These are phyloP conservation scores for Brachionus asplanchnoidis DNA, from an alignment of 1,140 invertebrate species.

Conservation along the genomic window DNA sequence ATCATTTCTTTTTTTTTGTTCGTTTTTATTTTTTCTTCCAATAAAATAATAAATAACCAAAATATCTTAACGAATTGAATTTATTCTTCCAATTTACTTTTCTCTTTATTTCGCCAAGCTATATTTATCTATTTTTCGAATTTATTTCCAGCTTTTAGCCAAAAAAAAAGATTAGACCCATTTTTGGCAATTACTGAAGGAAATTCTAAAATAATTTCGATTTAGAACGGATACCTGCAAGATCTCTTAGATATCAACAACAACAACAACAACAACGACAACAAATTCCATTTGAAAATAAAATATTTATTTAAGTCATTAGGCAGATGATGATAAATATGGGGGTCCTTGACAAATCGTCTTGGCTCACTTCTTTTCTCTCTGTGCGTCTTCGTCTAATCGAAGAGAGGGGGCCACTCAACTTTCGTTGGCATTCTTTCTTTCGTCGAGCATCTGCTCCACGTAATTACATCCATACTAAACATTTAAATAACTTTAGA, in stretches of 20 bases:
- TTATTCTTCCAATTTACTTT: neutral
- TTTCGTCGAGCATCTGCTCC: neutral
- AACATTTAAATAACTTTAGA: neutral
- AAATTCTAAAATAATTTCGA: neutral
- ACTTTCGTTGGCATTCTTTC: neutral
- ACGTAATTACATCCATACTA: neutral
- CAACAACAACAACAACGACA: neutral
- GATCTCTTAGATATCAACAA: constrained; percentile 3
- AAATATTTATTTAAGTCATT: constrained; percentile 40
- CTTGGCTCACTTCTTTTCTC: constrained; percentile 13
- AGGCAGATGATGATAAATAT: constrained; percentile 37
- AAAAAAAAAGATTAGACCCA: neutral
- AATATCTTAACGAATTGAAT: constrained; percentile 34
- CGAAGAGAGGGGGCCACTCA: neutral
- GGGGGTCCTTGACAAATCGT: constrained; percentile 20
- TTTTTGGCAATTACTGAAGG: neutral
- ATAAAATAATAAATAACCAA: neutral
- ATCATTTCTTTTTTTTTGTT: constrained; percentile 31
- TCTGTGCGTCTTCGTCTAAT: neutral
- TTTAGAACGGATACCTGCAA: neutral
- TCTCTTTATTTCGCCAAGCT: neutral
- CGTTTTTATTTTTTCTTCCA: neutral
- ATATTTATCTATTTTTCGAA: constrained; percentile 18
- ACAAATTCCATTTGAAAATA: constrained; percentile 12
- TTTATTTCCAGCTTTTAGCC: constrained; percentile 8